Evolutionary conservation across 2,113 vertebrate genomes (phyloP), one percentile per base, ranked within the genome.

Genomic region (Colius striatus): DNA sequence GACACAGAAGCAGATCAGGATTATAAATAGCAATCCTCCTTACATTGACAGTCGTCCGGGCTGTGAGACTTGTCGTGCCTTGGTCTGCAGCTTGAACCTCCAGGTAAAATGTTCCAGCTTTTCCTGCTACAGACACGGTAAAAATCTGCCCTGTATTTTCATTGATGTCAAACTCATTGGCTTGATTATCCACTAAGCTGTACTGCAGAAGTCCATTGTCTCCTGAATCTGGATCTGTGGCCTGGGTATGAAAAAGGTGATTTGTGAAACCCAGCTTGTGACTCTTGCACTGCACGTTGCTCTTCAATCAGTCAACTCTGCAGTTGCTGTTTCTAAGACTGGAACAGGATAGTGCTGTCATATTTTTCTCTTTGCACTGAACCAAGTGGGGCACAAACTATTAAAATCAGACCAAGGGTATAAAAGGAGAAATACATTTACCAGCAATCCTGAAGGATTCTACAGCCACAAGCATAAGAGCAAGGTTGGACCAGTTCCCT

Each of bases 111-210:
- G 57, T 57, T 53, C 92, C 97, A 32, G 43, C 15, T 68, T 96
- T 87, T 51, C 34, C 93, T 76, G 75, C 78, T 17, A 96, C 82
- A n/a, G 98, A 98, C 57, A 98, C 92, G 71, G 98, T 97, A 32
- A 96, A 98, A 75, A 99, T 83, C 92, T 97, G 93, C 66, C 98
- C 98, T 0, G 98, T 97, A 11, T 92, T 91, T 58, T 94, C 61
- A 10, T 98, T n/a, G 20, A 98, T 96, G 32, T 96, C 97, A 5
- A 99, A 98, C 26, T 94, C 66, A 0, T 89, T 47, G 3, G 13
- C 92, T 8, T 77, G 27, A 13, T 45, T 23, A 14, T 82, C 54
- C 34, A 65, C 48, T 43, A 98, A 53, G 58, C 97, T 97, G 97
- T 98, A 99, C 51, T 50, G 60, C 91, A 98, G 93, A 54, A 23